Percentiles rank a stretch among this genome's conserved stretches.
Conservation (phyloP, 2,888 invertebrate genomes). For the Actias luna region DNA sequence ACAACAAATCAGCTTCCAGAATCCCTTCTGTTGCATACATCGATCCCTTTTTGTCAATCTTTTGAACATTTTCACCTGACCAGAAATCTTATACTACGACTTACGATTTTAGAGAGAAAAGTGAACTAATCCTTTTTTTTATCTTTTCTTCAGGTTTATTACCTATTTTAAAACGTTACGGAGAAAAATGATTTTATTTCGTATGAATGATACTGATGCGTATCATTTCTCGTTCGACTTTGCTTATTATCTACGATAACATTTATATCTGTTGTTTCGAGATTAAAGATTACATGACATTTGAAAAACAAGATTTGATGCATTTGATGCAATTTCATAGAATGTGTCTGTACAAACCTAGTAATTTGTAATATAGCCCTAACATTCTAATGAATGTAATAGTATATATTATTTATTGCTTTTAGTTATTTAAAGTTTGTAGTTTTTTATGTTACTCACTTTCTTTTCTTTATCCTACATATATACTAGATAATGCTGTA, state of each 20-base stretch:
- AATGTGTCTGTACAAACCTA: background rate
- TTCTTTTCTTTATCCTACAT: no score
- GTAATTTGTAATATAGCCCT: background rate
- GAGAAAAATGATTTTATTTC: background rate
- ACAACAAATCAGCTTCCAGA: background rate
- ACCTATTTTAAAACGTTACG: background rate
- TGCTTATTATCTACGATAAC: background rate
- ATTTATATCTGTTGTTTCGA: background rate
- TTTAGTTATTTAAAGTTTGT: background rate
- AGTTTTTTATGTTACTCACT: background rate
- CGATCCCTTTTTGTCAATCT: background rate
- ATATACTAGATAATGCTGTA: background rate
- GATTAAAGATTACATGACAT: background rate
- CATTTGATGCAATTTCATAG: background rate
- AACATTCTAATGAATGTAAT: background rate
- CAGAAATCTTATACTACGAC: background rate
- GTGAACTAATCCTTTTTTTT: background rate
- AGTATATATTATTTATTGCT: no score
- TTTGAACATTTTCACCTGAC: background rate
- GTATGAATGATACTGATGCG: background rate
- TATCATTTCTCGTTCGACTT: background rate
- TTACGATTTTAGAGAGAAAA: background rate
- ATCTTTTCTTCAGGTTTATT: background rate
- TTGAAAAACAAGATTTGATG: background rate
- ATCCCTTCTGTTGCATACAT: background rate